phyloP scores from a whole-genome alignment of 2,888 invertebrate species.

The Formica aserva region DNA sequence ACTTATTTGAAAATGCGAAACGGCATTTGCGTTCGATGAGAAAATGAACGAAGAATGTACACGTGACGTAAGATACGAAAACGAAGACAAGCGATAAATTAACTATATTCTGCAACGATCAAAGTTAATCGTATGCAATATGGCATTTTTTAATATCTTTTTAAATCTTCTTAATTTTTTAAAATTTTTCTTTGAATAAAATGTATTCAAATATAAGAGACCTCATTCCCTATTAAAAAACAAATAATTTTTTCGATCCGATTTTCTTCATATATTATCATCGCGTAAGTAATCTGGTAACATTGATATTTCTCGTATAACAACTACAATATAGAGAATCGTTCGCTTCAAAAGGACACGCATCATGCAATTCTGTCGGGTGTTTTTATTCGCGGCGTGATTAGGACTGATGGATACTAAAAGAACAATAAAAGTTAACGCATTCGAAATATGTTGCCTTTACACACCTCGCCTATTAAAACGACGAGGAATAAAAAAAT shows the following conservation, averaged over 20 bases:
- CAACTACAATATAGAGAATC: background rate
- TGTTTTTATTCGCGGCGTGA: background rate
- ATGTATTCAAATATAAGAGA: background rate
- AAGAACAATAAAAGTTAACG: conserved; percentile 20
- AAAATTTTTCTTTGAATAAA: background rate
- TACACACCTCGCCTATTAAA: background rate
- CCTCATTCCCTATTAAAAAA: background rate
- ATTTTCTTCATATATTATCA: background rate
- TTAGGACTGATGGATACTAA: background rate
- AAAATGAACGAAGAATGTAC: background rate
- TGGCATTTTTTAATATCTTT: background rate
- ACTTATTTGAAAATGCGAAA: background rate
- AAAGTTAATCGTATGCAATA: background rate
- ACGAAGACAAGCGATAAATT: background rate
- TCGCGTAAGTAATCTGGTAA: background rate
- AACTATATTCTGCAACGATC: background rate
- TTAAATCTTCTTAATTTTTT: background rate
- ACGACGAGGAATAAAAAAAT: background rate
- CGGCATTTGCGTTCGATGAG: background rate
- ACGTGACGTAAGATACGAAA: background rate
- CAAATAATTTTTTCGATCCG: background rate
- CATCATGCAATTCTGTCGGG: background rate
- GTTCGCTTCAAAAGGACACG: background rate
- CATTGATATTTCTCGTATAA: background rate
- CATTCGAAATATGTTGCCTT: background rate